Conservation (phyloP, 1,140 invertebrate species). For the Pseudomyrmex dendroicus region DNA sequence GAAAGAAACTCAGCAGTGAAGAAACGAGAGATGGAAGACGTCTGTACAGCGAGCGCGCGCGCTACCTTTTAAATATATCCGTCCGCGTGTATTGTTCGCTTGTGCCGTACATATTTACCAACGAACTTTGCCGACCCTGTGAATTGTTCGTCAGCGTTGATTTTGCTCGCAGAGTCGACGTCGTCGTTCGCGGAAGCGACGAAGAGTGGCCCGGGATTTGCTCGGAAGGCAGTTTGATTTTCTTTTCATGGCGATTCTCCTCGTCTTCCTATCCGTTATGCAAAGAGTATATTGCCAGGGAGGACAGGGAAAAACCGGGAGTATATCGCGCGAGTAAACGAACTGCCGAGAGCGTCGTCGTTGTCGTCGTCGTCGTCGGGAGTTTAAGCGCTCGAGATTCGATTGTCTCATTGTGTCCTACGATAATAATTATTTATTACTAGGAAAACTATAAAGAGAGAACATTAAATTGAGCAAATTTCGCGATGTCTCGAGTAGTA, state of each 20-base stretch:
- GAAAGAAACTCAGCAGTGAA: conserved; percentile 39
- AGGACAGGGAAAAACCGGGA: conserved; percentile 3
- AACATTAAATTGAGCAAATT: conserved; percentile 22
- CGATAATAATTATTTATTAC: conserved; percentile 60
- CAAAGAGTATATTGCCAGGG: conserved; percentile 28
- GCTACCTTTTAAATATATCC: conserved; percentile 61
- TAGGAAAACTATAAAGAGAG: neutral
- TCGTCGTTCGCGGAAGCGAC: conserved; percentile 35
- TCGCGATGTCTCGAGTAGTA: neutral
- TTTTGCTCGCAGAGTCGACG: conserved; percentile 46
- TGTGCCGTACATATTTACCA: conserved; percentile 57
- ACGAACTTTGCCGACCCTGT: conserved; percentile 40
- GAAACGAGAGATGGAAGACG: neutral
- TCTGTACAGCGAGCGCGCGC: neutral
- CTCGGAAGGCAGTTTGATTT: conserved; percentile 60
- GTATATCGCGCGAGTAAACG: conserved; percentile 52
- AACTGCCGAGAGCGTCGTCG: conserved; percentile 41
- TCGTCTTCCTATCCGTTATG: conserved; percentile 35
- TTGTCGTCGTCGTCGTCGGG: conserved; percentile 9
- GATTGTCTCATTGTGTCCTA: conserved; percentile 43
- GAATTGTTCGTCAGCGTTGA: conserved; percentile 65
- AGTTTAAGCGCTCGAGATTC: conserved; percentile 58
- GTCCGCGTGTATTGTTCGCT: conserved; percentile 36
- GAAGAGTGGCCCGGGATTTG: conserved; percentile 16
- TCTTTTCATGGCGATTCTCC: conserved; percentile 64